These are phyloP conservation scores for Lynx canadensis DNA, from an alignment of 2,113 vertebrate genomes.

Conservation along the genomic window DNA sequence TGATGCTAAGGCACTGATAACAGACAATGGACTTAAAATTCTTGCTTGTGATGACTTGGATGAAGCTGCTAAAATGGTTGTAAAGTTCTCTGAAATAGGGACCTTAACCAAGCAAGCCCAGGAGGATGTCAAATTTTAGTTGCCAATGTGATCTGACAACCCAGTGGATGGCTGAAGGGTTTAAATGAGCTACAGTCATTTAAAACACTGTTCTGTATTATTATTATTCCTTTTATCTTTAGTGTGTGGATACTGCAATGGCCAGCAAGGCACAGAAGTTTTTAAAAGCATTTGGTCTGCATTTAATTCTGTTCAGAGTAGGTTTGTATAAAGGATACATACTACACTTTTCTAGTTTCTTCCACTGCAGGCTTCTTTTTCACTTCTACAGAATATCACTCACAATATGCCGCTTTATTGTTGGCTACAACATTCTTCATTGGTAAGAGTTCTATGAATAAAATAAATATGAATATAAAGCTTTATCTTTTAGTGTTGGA, in stretches of 20 bases:
- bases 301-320: conserved; percentile 75
- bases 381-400: conserved; percentile 80
- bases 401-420: conserved; percentile 66
- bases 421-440: conserved; percentile 77
- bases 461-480: conserved; percentile 78
- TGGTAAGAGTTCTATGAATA: conserved; percentile 81
- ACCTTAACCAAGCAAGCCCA: conserved; percentile 96
- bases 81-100: conserved; percentile 98
- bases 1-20: conserved; percentile 97
- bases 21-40: conserved; percentile 96
- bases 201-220: conserved; percentile 83
- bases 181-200: conserved; percentile 70
- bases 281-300: conserved; percentile 71
- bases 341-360: conserved; percentile 68
- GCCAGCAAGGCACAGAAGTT: conserved; percentile 68
- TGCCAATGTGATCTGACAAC: conserved; percentile 91
- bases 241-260: conserved; percentile 78
- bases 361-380: conserved; percentile 76
- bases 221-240: conserved; percentile 72
- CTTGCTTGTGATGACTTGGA: conserved; percentile 98
- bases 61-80: conserved; percentile 99
- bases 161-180: conserved; percentile 24
- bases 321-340: conserved; percentile 71
- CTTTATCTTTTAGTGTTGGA: conserved; percentile 82
- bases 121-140: conserved; percentile 98